Percentiles rank a stretch among this genome's conserved stretches.
These are phyloP conservation scores for Drosophila prolongata DNA, from an alignment of 2,888 invertebrate genomes.

Conservation along the genomic window DNA sequence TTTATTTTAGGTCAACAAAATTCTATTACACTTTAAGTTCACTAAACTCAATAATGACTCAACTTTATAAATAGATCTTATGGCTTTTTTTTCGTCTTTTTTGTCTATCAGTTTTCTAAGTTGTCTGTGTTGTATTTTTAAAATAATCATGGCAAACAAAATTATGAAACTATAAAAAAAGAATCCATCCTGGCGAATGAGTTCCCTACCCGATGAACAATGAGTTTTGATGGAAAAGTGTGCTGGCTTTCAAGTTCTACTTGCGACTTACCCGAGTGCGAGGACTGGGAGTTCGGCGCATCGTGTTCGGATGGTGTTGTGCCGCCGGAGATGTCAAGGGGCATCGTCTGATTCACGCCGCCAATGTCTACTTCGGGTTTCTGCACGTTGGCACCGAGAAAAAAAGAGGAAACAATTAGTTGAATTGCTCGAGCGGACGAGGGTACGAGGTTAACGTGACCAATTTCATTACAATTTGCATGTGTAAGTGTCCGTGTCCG, in stretches of 20 bases:
- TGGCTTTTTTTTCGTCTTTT: too few species aligned
- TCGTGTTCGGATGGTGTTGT: slow-evolving; percentile 84
- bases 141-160: slow-evolving; percentile 26
- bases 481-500: slow-evolving; percentile 84
- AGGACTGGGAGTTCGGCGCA: slow-evolving; percentile 84
- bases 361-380: slow-evolving; percentile 84
- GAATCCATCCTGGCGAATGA: slow-evolving; percentile 12
- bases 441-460: slow-evolving; percentile 63
- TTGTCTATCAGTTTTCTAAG: too few species aligned
- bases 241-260: slow-evolving; percentile 6
- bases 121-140: slow-evolving; percentile 2
- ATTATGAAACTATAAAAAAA: slow-evolving; percentile 25
- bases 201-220: slow-evolving; percentile 25
- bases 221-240: slow-evolving; percentile 34
- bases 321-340: slow-evolving; percentile 84
- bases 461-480: slow-evolving; percentile 85
- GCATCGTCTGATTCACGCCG: slow-evolving; percentile 84
- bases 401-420: slow-evolving; percentile 42
- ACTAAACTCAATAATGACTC: too few species aligned
- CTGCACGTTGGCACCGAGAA: slow-evolving; percentile 55
- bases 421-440: slow-evolving; percentile 39
- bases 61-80: too few species aligned
- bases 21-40: too few species aligned
- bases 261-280: slow-evolving; percentile 83
- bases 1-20: too few species aligned